phyloP scores from a whole-genome alignment of 2,797 vertebrate genomes.

The Simalia tracyae region DNA sequence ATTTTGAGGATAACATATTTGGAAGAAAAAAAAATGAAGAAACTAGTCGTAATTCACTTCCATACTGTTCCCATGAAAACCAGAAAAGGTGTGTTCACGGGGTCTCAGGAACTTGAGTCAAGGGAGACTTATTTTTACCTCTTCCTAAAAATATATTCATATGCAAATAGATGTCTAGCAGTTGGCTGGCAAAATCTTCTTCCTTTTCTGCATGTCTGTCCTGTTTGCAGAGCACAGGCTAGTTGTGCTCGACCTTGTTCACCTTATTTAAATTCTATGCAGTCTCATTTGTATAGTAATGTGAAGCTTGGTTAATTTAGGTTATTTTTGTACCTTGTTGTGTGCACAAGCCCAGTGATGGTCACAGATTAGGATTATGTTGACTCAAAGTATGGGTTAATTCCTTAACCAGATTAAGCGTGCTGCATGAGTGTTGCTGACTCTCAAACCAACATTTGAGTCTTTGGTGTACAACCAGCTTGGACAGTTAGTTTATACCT shows the following conservation, averaged over 20 bases:
- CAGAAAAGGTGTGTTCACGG: background rate
- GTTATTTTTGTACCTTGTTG: background rate
- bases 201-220: background rate
- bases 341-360: background rate
- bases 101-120: background rate
- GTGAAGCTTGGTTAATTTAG: background rate
- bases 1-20: background rate
- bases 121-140: background rate
- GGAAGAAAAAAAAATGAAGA: background rate
- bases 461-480: background rate
- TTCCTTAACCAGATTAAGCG: background rate
- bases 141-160: background rate
- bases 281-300: background rate
- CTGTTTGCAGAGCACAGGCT: background rate
- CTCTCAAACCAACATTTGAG: background rate
- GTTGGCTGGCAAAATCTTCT: background rate
- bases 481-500: background rate
- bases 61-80: too few species aligned
- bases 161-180: background rate
- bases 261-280: background rate
- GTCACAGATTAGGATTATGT: background rate
- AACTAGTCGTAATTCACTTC: background rate
- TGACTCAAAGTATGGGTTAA: background rate
- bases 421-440: background rate
- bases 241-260: background rate